Evolutionary conservation across 2,113 vertebrate genomes (phyloP), one percentile per base, ranked within the genome.

Genomic region (Paracanthobrama guichenoti): DNA sequence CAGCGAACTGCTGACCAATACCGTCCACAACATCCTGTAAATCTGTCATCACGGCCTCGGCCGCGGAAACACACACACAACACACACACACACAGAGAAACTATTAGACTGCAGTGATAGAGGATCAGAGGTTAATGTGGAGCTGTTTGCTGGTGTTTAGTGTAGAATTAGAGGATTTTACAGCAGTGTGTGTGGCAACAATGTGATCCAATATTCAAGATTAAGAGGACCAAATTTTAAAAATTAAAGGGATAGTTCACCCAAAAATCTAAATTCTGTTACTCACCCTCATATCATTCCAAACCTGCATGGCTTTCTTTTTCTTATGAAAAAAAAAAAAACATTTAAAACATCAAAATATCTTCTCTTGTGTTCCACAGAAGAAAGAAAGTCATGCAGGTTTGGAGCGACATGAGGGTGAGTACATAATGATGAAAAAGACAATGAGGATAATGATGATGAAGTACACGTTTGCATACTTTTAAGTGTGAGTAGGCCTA

Each of bases 21-120:
- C 94, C 92, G 91, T 96, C 95, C 96, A 94, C 95, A 96, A 94
- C 97, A 98, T 98, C 96, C 97, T 96, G 95, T 99, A 99, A 99
- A 99, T 99, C 98, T 98, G 97, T 98, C 97, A 98, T 92, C 96
- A 95, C 95, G 2, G 93, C 93, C 95, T 93, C 93, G 95, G 95
- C 50, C 94, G 92, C 95, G 93, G 93, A 94, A 93, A 42, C 84
- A 73, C 93, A 92, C 92, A 90, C 93, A 93, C 93, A 94, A 93
- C 91, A 91, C 89, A 90, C 26, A 84, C 93, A 89, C 88, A 91
- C 93, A 92, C 26, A 50, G n/a, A 48, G 26, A 77, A 22, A 78
- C 76, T 62, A 62, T 79, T 79, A 62, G 35, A 39, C 39, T 62
- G 57, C 14, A 35, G 28, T 24, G 28, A 78, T 59, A 39, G 53